These are phyloP conservation scores for Pogonocherus hispidulus DNA, from an alignment of 2,888 invertebrate species.

Conservation along the genomic window DNA sequence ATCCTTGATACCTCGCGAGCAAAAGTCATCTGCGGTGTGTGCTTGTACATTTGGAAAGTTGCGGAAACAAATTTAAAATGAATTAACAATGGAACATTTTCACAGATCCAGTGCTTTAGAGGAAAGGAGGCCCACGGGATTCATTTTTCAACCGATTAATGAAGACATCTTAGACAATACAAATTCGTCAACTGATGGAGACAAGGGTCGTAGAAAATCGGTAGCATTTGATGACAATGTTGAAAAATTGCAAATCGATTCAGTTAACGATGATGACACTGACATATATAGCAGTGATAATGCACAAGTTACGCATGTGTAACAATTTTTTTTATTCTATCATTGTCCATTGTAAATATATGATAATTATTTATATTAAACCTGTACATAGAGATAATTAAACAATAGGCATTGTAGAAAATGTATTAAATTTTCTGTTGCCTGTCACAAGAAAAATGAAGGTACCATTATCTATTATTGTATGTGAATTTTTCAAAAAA, in stretches of 20 bases:
- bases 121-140: constrained; percentile 57
- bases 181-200: constrained; percentile 52
- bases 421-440: constrained; percentile 3
- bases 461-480: no score
- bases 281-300: constrained; percentile 13
- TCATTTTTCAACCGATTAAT: constrained; percentile 48
- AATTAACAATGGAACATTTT: background rate
- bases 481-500: no score
- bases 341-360: background rate
- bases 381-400: background rate
- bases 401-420: background rate
- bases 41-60: background rate
- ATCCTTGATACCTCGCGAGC: no score
- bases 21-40: background rate
- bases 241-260: constrained; percentile 55
- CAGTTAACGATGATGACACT: constrained; percentile 43
- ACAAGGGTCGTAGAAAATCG: constrained; percentile 54
- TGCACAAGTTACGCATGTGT: constrained; percentile 20
- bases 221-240: constrained; percentile 55
- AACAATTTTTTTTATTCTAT: background rate
- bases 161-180: constrained; percentile 39
- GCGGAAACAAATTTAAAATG: background rate
- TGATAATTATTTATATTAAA: background rate
- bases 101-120: constrained; percentile 34
- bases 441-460: no score